Base-by-base conservation (phyloP, 2,888 invertebrate species). In the Stenolophus ochropezus region DNA sequence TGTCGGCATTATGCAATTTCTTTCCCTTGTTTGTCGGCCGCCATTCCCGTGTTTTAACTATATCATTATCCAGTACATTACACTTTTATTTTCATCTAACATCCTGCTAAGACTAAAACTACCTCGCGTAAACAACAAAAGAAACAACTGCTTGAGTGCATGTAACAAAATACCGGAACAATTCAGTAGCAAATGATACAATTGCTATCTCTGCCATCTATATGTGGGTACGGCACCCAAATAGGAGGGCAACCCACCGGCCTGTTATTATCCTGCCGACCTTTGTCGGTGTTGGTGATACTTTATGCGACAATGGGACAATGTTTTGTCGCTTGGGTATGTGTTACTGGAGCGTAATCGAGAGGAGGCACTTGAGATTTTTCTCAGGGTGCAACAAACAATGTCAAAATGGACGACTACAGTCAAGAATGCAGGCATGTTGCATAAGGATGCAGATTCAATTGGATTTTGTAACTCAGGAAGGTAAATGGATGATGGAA, bases 301-400 rank as follows among this genome's bases (percentile, higher is more conserved):
- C 76, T 77, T 77, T 56, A 42, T 77, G 76, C 23, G 76, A 77
- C 76, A 77, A 77, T 61, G 61, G 61, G 74, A 11, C 49, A 74
- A 23, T 58, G 58, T 58, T 42, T 20, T 56, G 76, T 77, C 61
- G 25, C 58, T 77, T 77, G 76, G 58, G 58, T 33, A 77, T 58
- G 11, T 77, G 76, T 58, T 58, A 77, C 42, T 77, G 76, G 76
- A 47, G 76, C 76, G 61, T 20, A 77, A 33, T 77, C 33, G 33
- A 58, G 42, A 42, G 42, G 42, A 33, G 75, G 47, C 11, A 56
- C 56, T 56, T 61, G 61, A 25, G n/a, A 23, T 23, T 61, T n/a
- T 25, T 61, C 61, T 23, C 61, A 61, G 61, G 61, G 61, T 61
- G 61, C 23, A 61, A 25, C 25, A 25, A 61, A 61, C 61, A 61